These are phyloP conservation scores for Dendrophyllia cribrosa DNA, from an alignment of 64 coral and sea anemone genomes.

Conservation along the genomic window DNA sequence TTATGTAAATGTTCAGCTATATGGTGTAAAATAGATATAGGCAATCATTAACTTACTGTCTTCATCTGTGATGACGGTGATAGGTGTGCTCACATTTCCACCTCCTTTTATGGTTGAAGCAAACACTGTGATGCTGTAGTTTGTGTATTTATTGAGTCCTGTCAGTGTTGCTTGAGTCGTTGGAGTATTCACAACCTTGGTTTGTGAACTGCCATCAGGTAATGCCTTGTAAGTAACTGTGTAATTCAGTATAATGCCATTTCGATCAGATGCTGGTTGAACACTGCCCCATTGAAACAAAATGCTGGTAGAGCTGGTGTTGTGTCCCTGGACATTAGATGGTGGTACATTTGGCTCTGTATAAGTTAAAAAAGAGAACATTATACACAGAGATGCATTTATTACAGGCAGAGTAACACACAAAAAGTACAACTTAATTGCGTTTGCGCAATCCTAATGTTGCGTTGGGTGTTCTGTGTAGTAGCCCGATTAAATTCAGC, in stretches of 20 bases:
- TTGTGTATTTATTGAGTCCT: neutral
- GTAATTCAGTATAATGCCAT: slow-evolving; percentile 22
- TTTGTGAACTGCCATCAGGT: neutral
- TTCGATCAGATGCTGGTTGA: neutral
- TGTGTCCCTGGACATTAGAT: neutral
- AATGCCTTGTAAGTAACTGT: neutral
- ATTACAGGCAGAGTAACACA: neutral
- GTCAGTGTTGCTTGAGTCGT: neutral
- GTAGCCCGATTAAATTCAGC: no score
- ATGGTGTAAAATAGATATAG: no score
- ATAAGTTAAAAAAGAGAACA: neutral
- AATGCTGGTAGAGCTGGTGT: neutral
- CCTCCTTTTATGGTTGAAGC: neutral
- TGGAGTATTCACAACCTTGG: neutral
- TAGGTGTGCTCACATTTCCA: neutral
- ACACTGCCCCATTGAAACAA: neutral
- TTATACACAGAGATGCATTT: neutral
- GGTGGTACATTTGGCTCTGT: neutral
- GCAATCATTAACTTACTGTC: slow-evolving; percentile 30
- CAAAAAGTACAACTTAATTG: neutral
- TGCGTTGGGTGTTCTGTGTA: no score
- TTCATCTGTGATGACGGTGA: neutral
- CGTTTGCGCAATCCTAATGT: no score
- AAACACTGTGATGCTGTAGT: slow-evolving; percentile 32
- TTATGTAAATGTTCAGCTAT: no score